A percentile compares a stretch with the other conserved stretches of the same genome.
phyloP scores from a whole-genome alignment of 2,797 vertebrate genomes.

The Tolypeutes matacus region DNA sequence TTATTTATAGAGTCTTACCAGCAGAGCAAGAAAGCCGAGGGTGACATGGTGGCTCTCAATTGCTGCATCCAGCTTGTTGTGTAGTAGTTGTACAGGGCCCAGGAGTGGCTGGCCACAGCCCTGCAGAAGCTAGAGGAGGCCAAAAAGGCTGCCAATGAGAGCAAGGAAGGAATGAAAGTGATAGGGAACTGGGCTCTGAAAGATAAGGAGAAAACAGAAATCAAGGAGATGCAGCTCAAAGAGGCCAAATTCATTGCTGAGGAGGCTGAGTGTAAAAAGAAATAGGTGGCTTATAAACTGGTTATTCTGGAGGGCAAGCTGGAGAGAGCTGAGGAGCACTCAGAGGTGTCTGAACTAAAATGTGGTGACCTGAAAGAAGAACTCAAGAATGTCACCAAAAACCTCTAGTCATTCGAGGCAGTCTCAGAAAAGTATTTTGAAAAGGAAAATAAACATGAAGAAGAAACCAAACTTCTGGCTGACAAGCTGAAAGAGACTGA shows the following conservation, averaged over 20 bases:
- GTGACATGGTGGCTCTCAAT: conserved; percentile 97
- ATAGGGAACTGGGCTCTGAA: conserved; percentile 99
- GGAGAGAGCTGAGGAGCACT: conserved; percentile 96
- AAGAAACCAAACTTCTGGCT: conserved; percentile 96
- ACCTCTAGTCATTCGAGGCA: conserved; percentile 97
- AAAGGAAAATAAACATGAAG: conserved; percentile 99
- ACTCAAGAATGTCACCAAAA: conserved; percentile 98
- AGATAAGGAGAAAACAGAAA: conserved; percentile 99
- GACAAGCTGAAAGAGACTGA: conserved; percentile 99
- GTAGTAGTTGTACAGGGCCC: conserved; percentile 98
- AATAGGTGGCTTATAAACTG: conserved; percentile 98
- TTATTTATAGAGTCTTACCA: too few relatives aligned
- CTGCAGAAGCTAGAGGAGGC: conserved; percentile 99
- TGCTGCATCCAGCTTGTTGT: conserved; percentile 99
- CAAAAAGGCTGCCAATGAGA: conserved; percentile 98
- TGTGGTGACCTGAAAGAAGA: conserved; percentile 97
- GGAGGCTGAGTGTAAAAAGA: conserved; percentile 92
- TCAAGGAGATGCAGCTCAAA: conserved; percentile 98
- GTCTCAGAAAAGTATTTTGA: conserved; percentile 98
- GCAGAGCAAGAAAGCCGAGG: conserved; percentile 96
- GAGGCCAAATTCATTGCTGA: conserved; percentile 99
- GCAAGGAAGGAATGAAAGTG: conserved; percentile 99
- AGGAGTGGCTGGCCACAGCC: conserved; percentile 96
- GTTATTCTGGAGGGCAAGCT: conserved; percentile 97
- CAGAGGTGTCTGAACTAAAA: conserved; percentile 96